A percentile compares a stretch with the other conserved stretches of the same genome.
These are phyloP conservation scores for Mastigias papua DNA, from an alignment of 30 jellyfish, hydroid and myxozoan genomes.

Conservation along the genomic window DNA sequence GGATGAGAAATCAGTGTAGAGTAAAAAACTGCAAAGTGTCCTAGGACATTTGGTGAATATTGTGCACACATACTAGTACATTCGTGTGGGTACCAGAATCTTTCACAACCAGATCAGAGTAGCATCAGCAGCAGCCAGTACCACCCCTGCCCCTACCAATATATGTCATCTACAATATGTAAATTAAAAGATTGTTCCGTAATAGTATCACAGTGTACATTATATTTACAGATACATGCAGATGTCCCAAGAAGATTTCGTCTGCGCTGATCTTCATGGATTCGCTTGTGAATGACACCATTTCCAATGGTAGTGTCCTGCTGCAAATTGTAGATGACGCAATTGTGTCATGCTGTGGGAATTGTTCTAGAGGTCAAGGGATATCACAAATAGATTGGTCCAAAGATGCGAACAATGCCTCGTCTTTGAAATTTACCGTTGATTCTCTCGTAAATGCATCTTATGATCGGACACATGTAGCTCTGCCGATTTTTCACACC, in stretches of 20 bases:
- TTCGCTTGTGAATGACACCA: slow-evolving; percentile 15
- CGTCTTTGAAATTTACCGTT: slow-evolving; percentile 18
- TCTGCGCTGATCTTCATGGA: slow-evolving; percentile 8
- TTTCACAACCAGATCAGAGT: no score
- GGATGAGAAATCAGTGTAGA: no score
- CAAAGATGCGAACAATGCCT: background rate
- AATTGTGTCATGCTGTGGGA: slow-evolving; percentile 31
- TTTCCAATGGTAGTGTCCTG: background rate
- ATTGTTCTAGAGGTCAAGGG: slow-evolving; percentile 52
- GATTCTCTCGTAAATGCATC: background rate
- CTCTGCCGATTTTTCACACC: slow-evolving; percentile 14
- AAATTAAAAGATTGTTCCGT: background rate
- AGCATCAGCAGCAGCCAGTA: no score
- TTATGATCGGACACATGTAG: slow-evolving; percentile 31
- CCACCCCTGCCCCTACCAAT: no score
- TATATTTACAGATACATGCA: slow-evolving; percentile 20
- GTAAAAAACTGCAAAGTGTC: no score
- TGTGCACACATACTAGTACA: no score
- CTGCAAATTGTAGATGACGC: slow-evolving; percentile 15
- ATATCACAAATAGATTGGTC: slow-evolving; percentile 34
- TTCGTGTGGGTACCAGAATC: no score
- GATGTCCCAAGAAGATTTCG: slow-evolving; percentile 22
- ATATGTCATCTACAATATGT: background rate
- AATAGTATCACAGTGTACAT: background rate
- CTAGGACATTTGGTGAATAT: no score